Base-by-base conservation (phyloP, 2,113 vertebrate species). In the Hassar affinis region DNA sequence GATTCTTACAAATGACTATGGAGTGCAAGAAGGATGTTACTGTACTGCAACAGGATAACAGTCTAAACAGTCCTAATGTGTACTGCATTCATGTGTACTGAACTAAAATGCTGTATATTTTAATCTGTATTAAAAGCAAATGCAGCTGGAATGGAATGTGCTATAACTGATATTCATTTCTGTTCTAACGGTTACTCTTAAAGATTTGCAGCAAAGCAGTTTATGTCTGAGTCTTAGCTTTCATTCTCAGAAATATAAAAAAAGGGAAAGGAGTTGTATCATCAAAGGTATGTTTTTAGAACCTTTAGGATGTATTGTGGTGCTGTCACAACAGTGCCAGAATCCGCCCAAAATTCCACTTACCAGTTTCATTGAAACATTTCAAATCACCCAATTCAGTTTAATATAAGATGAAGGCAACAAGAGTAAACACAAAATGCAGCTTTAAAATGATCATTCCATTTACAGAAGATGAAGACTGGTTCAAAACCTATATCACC, bases 1-100 rank as follows among this genome's bases (percentile, higher is more conserved):
- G 59, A 83, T 80, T 80, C 61, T 83, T 59, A 78, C 77, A 84
- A 85, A 87, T 85, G 62, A 85, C 77, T 76, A 52, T 17, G 49
- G 49, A 52, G 51, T 62, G 35, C 61, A 77, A 75, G 42, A n/a
- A 54, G 45, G 84, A 71, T 85, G 80, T 81, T 83, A 59, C 76
- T 78, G 61, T 78, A 80, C 78, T 78, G 57, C 51, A 52, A 54
- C 42, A 18, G 38, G 42, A 51, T 27, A 22, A 74, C 10, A 76
- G 7, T 45, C 75, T n/a, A n/a, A n/a, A 12, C 30, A 71, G 35
- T 33, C 33, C 3, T 27, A 54, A 69, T 57, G 33, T 49, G 18
- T 47, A 11, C 33, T 78, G 20, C 30, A 64, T 17, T 8, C 30
- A 59, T n/a, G n/a, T n/a, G n/a, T n/a, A 42, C 35, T 11, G 25